These are phyloP conservation scores for Dendrocopos noguchii DNA, from an alignment of 2,113 vertebrate species.

Conservation along the genomic window DNA sequence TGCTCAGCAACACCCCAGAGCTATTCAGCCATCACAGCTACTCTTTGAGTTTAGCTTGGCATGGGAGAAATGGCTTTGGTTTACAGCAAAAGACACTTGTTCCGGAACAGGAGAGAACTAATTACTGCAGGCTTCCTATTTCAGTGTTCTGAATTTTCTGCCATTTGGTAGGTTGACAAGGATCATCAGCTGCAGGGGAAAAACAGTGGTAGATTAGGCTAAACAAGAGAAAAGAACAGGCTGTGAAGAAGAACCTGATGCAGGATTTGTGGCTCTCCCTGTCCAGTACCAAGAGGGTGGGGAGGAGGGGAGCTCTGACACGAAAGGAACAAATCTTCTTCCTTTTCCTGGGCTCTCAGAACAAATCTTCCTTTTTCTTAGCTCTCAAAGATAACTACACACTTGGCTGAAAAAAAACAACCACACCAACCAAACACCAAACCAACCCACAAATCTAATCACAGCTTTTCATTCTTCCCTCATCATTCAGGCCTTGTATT, in stretches of 20 bases:
- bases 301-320: background rate
- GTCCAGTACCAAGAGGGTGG: background rate
- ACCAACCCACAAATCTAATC: background rate
- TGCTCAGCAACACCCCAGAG: background rate
- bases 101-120: background rate
- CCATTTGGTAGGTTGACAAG: background rate
- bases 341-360: background rate
- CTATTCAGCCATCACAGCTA: background rate
- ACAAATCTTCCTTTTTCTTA: background rate
- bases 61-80: background rate
- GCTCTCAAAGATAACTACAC: background rate
- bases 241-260: background rate
- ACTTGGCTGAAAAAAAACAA: background rate
- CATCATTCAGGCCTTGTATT: background rate
- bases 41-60: background rate
- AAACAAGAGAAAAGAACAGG: background rate
- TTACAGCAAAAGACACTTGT: background rate
- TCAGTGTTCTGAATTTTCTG: background rate
- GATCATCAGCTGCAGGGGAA: background rate
- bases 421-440: too few relatives aligned
- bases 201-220: background rate
- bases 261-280: background rate
- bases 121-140: background rate
- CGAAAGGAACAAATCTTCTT: background rate
- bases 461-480: background rate